phyloP scores from a whole-genome alignment of 2,797 vertebrate genomes.

The Harpagifer antarcticus region DNA sequence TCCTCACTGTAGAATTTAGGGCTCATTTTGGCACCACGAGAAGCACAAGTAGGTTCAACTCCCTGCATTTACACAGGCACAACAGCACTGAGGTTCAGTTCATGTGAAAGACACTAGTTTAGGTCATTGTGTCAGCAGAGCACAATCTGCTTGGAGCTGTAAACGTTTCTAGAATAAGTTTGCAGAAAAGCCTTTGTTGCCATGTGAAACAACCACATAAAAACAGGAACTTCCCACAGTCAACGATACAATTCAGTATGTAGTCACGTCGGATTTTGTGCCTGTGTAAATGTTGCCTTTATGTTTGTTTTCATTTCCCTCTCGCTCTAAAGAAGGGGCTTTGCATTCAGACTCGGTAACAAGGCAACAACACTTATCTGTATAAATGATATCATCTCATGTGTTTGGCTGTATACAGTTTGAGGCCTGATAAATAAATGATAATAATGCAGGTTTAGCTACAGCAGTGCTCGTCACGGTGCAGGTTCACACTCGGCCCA shows the following conservation, averaged over 20 bases:
- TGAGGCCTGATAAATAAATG: slow-evolving; percentile 23
- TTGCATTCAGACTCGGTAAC: background rate
- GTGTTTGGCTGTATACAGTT: slow-evolving; percentile 32
- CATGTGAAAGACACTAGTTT: slow-evolving; percentile 8
- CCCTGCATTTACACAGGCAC: slow-evolving; percentile 27
- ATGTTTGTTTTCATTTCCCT: background rate
- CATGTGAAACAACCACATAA: background rate
- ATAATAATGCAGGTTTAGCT: slow-evolving; percentile 9
- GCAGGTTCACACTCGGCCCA: slow-evolving; percentile 47
- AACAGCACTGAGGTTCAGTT: slow-evolving; percentile 13
- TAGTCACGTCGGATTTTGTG: slow-evolving; percentile 2
- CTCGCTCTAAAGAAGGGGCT: background rate
- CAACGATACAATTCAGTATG: background rate
- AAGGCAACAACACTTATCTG: slow-evolving; percentile 18
- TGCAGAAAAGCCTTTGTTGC: background rate
- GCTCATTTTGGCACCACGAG: slow-evolving; percentile 56
- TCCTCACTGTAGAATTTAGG: slow-evolving; percentile 15
- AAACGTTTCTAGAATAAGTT: slow-evolving; percentile 10
- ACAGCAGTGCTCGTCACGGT: slow-evolving; percentile 36
- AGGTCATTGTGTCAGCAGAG: background rate
- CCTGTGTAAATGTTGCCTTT: slow-evolving; percentile 31
- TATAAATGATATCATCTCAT: slow-evolving; percentile 18
- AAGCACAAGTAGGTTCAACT: slow-evolving; percentile 16
- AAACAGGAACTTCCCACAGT: background rate
- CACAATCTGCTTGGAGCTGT: background rate